A percentile compares a stretch with the other conserved stretches of the same genome.
Evolutionary conservation across 1,140 invertebrate genomes (phyloP).

Genomic region (Akabosia matsudoensis): DNA sequence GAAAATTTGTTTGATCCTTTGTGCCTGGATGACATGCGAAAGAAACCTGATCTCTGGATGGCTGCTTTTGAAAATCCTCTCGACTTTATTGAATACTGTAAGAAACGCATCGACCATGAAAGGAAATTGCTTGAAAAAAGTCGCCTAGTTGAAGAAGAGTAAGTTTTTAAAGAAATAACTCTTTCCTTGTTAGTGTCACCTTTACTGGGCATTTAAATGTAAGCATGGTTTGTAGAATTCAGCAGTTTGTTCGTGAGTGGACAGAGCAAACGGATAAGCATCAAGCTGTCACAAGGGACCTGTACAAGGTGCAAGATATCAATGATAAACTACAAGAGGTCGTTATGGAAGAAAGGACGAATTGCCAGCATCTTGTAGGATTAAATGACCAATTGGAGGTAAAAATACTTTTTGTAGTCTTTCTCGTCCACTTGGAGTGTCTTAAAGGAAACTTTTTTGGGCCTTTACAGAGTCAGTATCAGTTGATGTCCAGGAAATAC

Average conservation of each 20-base stretch:
- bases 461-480: conserved; percentile 30
- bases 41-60: conserved; percentile 4
- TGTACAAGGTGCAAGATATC: conserved; percentile 9
- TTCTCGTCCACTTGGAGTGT: neutral
- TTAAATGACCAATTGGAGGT: conserved; percentile 34
- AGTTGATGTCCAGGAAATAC: conserved; percentile 36
- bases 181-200: too few relatives aligned
- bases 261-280: neutral
- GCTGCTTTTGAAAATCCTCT: conserved; percentile 1
- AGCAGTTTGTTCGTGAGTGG: neutral
- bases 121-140: neutral
- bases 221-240: neutral
- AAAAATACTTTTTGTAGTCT: too few relatives aligned
- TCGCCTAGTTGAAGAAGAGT: neutral
- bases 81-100: conserved; percentile 2
- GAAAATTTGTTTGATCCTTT: neutral
- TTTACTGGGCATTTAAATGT: neutral
- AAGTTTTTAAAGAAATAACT: neutral
- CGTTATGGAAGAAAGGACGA: conserved; percentile 31
- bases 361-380: conserved; percentile 27
- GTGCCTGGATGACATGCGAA: neutral
- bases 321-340: conserved; percentile 2
- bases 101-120: neutral
- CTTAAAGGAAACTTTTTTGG: neutral
- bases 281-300: neutral